Conservation (phyloP, 1,140 invertebrate genomes). For the Tetragonula clypearis region DNA sequence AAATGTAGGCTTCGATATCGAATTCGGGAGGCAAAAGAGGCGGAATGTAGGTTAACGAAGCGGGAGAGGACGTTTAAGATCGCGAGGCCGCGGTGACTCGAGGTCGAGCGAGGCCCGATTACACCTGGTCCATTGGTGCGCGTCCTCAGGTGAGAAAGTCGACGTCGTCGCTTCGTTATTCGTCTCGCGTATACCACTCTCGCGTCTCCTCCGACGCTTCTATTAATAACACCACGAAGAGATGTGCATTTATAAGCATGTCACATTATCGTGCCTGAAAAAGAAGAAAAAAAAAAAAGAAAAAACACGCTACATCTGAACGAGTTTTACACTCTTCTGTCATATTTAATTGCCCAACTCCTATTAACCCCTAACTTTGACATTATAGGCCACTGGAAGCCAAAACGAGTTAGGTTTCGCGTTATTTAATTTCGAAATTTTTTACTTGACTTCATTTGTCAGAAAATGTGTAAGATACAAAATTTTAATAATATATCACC, state of each 20-base stretch:
- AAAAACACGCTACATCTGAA: not conserved
- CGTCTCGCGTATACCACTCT: slow-evolving; percentile 48
- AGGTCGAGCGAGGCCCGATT: slow-evolving; percentile 24
- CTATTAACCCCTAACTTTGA: too few species aligned
- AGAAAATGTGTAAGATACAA: too few species aligned
- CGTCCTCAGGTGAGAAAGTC: slow-evolving; percentile 42
- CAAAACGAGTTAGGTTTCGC: too few species aligned
- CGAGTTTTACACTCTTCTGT: not conserved
- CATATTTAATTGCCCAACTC: not conserved
- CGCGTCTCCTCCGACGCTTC: slow-evolving; percentile 61
- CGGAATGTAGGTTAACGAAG: slow-evolving; percentile 40
- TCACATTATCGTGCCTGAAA: slow-evolving; percentile 17
- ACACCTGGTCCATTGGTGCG: slow-evolving; percentile 35
- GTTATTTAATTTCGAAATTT: too few species aligned
- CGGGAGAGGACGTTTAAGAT: slow-evolving; percentile 18
- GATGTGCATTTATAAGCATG: slow-evolving; percentile 39
- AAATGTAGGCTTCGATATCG: slow-evolving; percentile 21
- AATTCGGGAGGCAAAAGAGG: not conserved
- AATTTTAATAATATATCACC: too few species aligned
- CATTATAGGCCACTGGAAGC: too few species aligned
- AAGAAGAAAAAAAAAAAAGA: not conserved
- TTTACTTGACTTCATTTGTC: too few species aligned
- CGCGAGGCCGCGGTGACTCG: slow-evolving; percentile 7
- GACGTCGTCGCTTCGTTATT: slow-evolving; percentile 53
- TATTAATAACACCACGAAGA: slow-evolving; percentile 55